These are phyloP conservation scores for Melanotaenia maccullochi DNA, from an alignment of 2,797 vertebrate species.

Conservation along the genomic window DNA sequence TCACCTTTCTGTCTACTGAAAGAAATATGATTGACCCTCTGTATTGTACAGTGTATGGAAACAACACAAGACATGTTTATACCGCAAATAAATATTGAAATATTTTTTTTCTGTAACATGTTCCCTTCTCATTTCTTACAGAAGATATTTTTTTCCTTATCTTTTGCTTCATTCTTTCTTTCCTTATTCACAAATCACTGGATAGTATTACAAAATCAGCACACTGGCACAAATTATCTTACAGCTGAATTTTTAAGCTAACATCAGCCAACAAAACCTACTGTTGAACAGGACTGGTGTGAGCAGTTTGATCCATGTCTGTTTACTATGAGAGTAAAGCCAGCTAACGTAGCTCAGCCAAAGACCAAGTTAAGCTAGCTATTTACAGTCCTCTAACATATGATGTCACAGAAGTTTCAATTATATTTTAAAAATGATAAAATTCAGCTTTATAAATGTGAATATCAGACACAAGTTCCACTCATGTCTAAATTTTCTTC, in stretches of 20 bases:
- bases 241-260: too few species aligned
- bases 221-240: too few species aligned
- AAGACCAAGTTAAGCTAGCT: background rate
- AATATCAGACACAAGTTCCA: background rate
- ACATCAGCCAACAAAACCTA: too few species aligned
- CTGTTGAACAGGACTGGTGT: background rate
- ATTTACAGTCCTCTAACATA: background rate
- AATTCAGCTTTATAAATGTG: too few species aligned
- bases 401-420: too few species aligned
- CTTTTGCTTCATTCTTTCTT: background rate
- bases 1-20: slow-evolving; percentile 92
- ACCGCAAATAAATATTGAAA: slow-evolving; percentile 98
- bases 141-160: background rate
- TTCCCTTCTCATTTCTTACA: slow-evolving; percentile 57
- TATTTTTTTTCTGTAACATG: slow-evolving; percentile 97
- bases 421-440: too few species aligned
- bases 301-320: background rate
- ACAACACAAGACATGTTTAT: slow-evolving; percentile 97
- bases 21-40: slow-evolving; percentile 89
- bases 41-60: slow-evolving; percentile 89
- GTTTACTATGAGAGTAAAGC: background rate
- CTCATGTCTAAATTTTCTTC: background rate
- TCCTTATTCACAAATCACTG: background rate
- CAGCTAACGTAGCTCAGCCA: background rate
- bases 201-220: background rate